Base-by-base conservation (phyloP, 2,888 invertebrate genomes). In the Pristionchus exspectatus region DNA sequence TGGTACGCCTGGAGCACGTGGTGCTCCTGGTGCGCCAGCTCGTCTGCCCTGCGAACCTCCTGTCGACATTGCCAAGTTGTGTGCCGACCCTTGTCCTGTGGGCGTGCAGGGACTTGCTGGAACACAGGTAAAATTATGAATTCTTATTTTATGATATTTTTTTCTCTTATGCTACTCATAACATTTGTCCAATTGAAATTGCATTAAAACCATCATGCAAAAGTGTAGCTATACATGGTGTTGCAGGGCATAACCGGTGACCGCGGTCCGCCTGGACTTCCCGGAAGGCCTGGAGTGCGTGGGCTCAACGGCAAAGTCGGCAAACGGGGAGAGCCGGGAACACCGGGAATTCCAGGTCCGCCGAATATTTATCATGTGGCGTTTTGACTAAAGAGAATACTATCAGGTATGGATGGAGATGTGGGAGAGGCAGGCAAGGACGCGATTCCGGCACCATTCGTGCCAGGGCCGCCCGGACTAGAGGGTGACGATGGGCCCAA, bases 31-130 rank as follows among this genome's bases (percentile, higher is more conserved):
- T 63, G 89, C 91, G 30, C 94, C 94, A 1, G 94, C 94, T n/a
- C 88, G 94, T 14, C 92, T 94, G 4, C 94, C 94, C 0, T 94
- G 94, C 89, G 93, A 94, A 63, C 92, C 93, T 5, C 91, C 93
- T 5, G 90, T 92, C 16, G 94, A 94, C 66, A 91, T 92, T 85
- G 93, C 93, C 89, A 92, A 91, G 89, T 86, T 92, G 56, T 94
- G 94, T 87, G 92, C 93, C 18, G 94, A 94, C 89, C 93, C 93
- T 9, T 94, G 94, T 89, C 94, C 94, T 9, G 90, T 92, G 50
- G 94, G 94, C 84, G 63, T 90, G 30, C 94, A 94, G 88, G 94
- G 94, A 27, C 86, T 87, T 0, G 90, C 93, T 9, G 94, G 94
- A 89, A 87, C 91, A 27, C 86, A 88, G 56, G 93, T 92, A 44